Evolutionary conservation across 2,888 invertebrate species (phyloP).

Genomic region (Tachina grossa): DNA sequence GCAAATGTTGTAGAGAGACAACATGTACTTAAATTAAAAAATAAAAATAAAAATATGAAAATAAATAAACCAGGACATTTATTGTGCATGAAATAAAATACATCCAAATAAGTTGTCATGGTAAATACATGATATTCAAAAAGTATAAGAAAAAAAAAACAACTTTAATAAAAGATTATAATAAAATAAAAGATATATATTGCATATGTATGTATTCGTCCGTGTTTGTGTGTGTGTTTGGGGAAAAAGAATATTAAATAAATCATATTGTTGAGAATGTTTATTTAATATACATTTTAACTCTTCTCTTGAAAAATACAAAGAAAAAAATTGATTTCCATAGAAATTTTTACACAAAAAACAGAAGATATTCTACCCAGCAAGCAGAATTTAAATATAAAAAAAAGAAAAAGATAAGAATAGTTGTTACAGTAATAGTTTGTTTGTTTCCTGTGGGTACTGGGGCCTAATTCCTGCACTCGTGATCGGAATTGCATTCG

Average conservation of each 20-base stretch:
- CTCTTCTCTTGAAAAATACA: slow-evolving; percentile 37
- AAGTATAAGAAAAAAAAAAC: not conserved
- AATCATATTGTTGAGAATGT: slow-evolving; percentile 62
- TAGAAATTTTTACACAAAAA: not conserved
- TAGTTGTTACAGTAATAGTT: not conserved
- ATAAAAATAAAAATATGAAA: slow-evolving; percentile 1
- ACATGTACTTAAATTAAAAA: slow-evolving; percentile 42
- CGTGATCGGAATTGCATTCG: too few species aligned
- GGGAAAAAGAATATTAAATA: slow-evolving; percentile 60
- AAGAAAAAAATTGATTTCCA: slow-evolving; percentile 1
- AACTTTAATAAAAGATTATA: slow-evolving; percentile 29
- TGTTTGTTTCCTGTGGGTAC: too few species aligned
- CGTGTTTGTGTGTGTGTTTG: slow-evolving; percentile 18
- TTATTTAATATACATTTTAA: slow-evolving; percentile 64
- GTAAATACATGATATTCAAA: slow-evolving; percentile 32
- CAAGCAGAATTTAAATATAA: not conserved
- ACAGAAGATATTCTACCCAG: not conserved
- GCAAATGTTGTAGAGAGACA: slow-evolving; percentile 41
- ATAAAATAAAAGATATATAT: slow-evolving; percentile 45
- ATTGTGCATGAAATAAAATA: slow-evolving; percentile 46
- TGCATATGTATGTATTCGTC: not conserved
- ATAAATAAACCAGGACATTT: slow-evolving; percentile 50
- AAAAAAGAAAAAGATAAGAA: not conserved
- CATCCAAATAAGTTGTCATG: slow-evolving; percentile 54
- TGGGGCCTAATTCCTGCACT: too few species aligned